A percentile compares a stretch with the other conserved stretches of the same genome.
Evolutionary conservation across 2,888 invertebrate species (phyloP).

Genomic region (Entomobrya multifasciata): DNA sequence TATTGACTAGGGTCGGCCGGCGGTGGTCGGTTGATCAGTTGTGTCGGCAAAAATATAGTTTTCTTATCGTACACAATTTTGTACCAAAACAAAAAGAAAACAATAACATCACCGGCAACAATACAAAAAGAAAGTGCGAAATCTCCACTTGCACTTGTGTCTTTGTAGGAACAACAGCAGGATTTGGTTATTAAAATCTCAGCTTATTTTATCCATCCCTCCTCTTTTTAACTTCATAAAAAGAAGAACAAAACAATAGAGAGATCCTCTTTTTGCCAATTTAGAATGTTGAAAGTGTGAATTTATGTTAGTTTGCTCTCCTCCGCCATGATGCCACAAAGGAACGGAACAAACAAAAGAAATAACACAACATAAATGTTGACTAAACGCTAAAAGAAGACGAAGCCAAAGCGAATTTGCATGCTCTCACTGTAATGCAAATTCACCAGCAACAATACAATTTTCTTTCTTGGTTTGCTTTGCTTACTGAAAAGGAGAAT

Average conservation of each 20-base stretch:
- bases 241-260: constrained; percentile 56
- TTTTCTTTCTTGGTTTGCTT: background rate
- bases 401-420: constrained; percentile 39
- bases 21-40: constrained; percentile 37
- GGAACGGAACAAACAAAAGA: constrained; percentile 51
- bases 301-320: constrained; percentile 60
- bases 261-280: constrained; percentile 59
- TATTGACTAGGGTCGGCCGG: constrained; percentile 40
- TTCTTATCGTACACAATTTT: background rate
- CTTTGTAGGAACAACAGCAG: background rate
- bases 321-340: background rate
- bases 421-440: constrained; percentile 43
- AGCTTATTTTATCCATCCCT: constrained; percentile 5
- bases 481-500: background rate
- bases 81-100: background rate
- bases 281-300: constrained; percentile 63
- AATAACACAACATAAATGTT: background rate
- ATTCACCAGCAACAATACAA: background rate
- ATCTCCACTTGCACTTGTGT: constrained; percentile 68
- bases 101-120: background rate
- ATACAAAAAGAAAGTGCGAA: constrained; percentile 68
- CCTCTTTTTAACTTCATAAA: background rate
- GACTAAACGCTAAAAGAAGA: background rate
- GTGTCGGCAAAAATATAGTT: constrained; percentile 11
- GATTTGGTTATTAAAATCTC: constrained; percentile 34